Percentiles rank a stretch among this genome's conserved stretches.
Conservation (phyloP, 2,888 invertebrate genomes). For the Cryptus armator region DNA sequence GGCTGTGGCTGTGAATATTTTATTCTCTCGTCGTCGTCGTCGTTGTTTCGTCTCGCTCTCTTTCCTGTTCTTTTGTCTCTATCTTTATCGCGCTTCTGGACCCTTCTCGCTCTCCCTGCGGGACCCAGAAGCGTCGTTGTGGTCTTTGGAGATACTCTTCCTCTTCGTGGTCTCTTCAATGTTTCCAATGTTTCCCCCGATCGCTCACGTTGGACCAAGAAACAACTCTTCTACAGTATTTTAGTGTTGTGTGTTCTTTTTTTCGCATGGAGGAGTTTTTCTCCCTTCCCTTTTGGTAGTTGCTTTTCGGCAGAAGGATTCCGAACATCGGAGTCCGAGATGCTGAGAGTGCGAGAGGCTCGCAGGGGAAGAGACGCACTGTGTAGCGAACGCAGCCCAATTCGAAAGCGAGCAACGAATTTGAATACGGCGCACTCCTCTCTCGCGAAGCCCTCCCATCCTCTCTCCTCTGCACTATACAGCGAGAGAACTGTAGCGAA, state of each 20-base stretch:
- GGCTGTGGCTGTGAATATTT: conserved; percentile 84
- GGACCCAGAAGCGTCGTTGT: conserved; percentile 52
- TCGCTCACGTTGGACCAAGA: background rate
- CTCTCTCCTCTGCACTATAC: background rate
- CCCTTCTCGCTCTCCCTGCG: conserved; percentile 45
- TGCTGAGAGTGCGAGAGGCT: conserved; percentile 9
- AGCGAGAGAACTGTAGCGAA: background rate
- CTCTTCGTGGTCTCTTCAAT: conserved; percentile 39
- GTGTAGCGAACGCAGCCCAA: conserved; percentile 74
- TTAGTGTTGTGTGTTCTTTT: background rate
- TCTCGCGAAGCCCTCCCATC: conserved; percentile 36
- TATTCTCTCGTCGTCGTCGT: conserved; percentile 74
- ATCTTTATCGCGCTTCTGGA: conserved; percentile 64
- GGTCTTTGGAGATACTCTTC: conserved; percentile 38
- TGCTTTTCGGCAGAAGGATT: no score
- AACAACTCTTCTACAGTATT: background rate
- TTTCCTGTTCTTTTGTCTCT: conserved; percentile 34
- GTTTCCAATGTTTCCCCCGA: conserved; percentile 20
- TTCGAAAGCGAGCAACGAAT: conserved; percentile 81
- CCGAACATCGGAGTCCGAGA: no score
- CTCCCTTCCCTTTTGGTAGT: background rate
- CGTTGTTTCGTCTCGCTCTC: conserved; percentile 33
- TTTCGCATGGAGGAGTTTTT: conserved; percentile 14
- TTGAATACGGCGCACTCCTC: conserved; percentile 79
- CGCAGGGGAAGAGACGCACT: conserved; percentile 61